Evolutionary conservation across 2,113 vertebrate species (phyloP).

Genomic region (Uropsilus gracilis): DNA sequence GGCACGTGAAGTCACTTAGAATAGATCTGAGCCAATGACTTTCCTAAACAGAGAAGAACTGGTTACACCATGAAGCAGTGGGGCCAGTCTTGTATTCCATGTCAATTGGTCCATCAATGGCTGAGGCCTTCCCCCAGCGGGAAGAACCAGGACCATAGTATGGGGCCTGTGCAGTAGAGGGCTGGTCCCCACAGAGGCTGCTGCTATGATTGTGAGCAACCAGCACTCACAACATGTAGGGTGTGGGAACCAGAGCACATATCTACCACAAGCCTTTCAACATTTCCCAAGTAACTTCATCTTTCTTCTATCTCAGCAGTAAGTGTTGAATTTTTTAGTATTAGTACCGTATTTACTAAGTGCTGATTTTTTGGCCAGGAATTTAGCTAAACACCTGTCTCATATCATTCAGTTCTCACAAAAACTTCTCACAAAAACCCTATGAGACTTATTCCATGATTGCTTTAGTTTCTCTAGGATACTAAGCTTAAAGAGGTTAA

Average conservation of each 20-base stretch:
- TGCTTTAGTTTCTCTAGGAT: background rate
- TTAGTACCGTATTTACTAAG: background rate
- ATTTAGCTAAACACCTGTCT: background rate
- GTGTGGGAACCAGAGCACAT: background rate
- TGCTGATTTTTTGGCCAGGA: background rate
- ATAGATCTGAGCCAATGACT: background rate
- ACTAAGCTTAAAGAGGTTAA: background rate
- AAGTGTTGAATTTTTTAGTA: background rate
- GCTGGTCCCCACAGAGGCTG: background rate
- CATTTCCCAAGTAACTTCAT: background rate
- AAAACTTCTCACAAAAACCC: background rate
- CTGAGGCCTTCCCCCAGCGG: background rate
- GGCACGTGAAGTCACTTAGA: background rate
- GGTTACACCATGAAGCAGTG: background rate
- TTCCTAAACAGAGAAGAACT: background rate
- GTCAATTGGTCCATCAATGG: background rate
- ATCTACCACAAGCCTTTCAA: background rate
- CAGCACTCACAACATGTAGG: background rate
- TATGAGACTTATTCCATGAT: background rate
- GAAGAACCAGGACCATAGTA: background rate
- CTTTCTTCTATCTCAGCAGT: background rate
- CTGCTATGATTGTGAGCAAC: background rate
- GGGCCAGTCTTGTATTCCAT: background rate
- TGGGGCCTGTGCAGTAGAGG: background rate
- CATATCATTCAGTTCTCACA: constrained; percentile 3